Base-by-base conservation (phyloP, 2,797 vertebrate species). In the Poecilia wingei region DNA sequence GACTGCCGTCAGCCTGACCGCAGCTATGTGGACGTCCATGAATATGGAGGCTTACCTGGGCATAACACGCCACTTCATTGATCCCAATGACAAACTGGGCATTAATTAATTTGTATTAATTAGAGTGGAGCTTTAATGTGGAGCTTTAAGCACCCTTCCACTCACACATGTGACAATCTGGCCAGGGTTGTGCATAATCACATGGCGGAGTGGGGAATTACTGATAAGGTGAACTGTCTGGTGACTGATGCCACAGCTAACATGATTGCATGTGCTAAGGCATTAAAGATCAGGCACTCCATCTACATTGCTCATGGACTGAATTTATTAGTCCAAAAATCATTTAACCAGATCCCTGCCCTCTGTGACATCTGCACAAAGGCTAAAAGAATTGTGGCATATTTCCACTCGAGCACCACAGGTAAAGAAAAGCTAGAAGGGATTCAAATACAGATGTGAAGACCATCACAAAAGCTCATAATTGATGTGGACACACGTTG, bases 221-320 rank as follows among this genome's bases (percentile, higher is more conserved):
- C 72, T 39, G 7, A 74, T 22, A 55, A 74, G 22, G 72, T 74
- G 49, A 74, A 74, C 20, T 55, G 49, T 6, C 33, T 74, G 2
- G 49, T 74, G 70, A 18, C 3, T 16, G 45, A 74, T 59, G 22
- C 36, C 16, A 51, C 36, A 41, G 1, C 53, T 3, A 59, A 45
- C 1, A 43, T 74, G 53, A 57, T 18, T 74, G 12, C 73, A 57
- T 74, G 73, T 74, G 51, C 39, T 74, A 43, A 41, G 73, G 53
- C 51, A 6, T 74, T 57, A n/a, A 25, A 57, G 36, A 43, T 59
- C 73, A 74, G 47, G 18, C 47, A 36, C n/a, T 59, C 72, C 6
- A 4, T 39, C 72, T 53, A 22, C 22, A 57, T 74, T 57, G 53
- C 53, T 57, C 10, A 28, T 28, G 53, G 51, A 74, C 36, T 57